These are phyloP conservation scores for Nyctibius grandis DNA, from an alignment of 2,797 vertebrate genomes.

Conservation along the genomic window DNA sequence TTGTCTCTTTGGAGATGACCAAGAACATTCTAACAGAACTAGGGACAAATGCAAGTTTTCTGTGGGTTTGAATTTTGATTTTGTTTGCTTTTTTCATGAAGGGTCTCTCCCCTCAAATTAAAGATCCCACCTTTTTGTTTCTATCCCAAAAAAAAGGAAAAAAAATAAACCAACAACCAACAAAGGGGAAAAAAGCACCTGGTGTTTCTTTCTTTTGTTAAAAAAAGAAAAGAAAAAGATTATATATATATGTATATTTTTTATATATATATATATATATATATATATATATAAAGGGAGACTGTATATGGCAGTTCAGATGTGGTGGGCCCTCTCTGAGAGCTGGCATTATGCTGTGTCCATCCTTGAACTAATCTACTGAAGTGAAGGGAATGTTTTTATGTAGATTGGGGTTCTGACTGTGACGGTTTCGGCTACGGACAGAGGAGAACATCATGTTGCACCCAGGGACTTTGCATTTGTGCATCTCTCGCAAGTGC, in stretches of 20 bases:
- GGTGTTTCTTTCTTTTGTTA: constrained; percentile 72
- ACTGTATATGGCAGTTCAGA: constrained; percentile 76
- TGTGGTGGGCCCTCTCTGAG: constrained; percentile 71
- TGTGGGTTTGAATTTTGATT: background rate
- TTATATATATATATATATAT: constrained; percentile 22
- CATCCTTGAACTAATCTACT: constrained; percentile 85
- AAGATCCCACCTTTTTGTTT: constrained; percentile 38
- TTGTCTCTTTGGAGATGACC: constrained; percentile 87
- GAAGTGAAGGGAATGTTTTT: constrained; percentile 93
- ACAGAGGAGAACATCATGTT: constrained; percentile 99
- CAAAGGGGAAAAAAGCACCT: constrained; percentile 76
- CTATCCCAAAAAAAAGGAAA: background rate
- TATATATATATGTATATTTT: constrained; percentile 35
- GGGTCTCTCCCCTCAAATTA: constrained; percentile 53
- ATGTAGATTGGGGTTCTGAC: constrained; percentile 98
- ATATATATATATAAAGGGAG: constrained; percentile 53
- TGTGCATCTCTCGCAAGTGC: constrained; percentile 98
- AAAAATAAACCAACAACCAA: constrained; percentile 28
- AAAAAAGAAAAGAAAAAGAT: constrained; percentile 62
- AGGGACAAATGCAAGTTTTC: constrained; percentile 56
- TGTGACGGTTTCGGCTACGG: constrained; percentile 95
- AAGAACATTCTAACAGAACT: constrained; percentile 72
- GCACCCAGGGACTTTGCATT: constrained; percentile 95
- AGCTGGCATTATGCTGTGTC: constrained; percentile 71
- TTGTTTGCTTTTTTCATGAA: constrained; percentile 22